phyloP scores from a whole-genome alignment of 2,888 invertebrate genomes.

The Lycocerus yunnanus region DNA sequence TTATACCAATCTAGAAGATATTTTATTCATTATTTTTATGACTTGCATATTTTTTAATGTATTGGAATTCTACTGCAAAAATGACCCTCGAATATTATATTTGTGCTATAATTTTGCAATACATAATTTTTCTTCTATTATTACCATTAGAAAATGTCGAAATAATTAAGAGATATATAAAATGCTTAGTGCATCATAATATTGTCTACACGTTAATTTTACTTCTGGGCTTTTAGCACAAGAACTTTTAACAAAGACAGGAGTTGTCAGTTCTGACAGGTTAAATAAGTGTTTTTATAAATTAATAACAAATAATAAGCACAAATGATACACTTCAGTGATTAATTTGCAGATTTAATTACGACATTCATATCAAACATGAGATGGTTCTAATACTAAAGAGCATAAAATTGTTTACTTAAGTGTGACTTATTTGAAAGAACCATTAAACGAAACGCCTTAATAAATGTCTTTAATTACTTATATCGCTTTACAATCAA shows the following conservation, averaged over 20 bases:
- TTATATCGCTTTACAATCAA: slow-evolving; percentile 7
- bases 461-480: slow-evolving; percentile 8
- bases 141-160: neutral
- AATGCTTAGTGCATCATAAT: neutral
- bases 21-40: neutral
- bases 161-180: neutral
- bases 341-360: neutral
- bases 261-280: neutral
- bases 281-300: neutral
- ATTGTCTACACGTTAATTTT: neutral
- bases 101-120: neutral
- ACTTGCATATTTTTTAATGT: neutral
- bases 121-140: neutral
- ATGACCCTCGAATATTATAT: neutral
- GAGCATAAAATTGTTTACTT: neutral
- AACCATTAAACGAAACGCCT: neutral
- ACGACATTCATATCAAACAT: neutral
- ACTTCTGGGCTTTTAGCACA: neutral
- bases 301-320: neutral
- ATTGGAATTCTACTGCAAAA: neutral
- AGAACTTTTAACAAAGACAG: neutral
- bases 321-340: neutral
- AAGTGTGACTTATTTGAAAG: neutral
- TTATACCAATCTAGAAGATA: neutral
- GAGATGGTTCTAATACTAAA: neutral